Conservation (phyloP, 2,113 vertebrate species). For the Nesoenas mayeri region DNA sequence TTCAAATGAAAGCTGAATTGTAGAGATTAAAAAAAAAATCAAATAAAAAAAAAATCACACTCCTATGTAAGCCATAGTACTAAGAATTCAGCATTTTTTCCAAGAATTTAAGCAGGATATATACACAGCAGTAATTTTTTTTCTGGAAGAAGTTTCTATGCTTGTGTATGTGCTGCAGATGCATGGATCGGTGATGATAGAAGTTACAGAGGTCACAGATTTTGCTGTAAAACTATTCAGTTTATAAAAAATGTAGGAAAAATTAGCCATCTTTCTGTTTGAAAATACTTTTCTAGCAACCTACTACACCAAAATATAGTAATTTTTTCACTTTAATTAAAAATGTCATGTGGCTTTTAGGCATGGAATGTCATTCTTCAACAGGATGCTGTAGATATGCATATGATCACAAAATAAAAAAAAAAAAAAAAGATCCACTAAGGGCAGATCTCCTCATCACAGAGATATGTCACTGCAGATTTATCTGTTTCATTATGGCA, state of each 20-base stretch:
- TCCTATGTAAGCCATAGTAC: not conserved
- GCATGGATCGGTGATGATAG: not conserved
- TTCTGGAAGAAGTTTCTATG: not conserved
- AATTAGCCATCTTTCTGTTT: not conserved
- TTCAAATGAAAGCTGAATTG: not conserved
- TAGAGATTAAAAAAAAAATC: not conserved
- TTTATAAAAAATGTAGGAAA: slow-evolving; percentile 14
- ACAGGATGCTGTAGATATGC: not conserved
- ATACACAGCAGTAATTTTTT: not conserved
- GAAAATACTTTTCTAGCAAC: slow-evolving; percentile 10
- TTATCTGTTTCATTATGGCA: not conserved
- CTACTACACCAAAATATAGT: slow-evolving; percentile 20
- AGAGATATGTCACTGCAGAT: not conserved
- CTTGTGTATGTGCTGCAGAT: not conserved
- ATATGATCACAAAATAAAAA: not conserved
- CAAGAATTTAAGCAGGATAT: not conserved
- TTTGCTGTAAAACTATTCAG: not conserved
- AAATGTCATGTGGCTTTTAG: not conserved
- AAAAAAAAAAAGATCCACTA: not conserved
- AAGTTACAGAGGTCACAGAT: not conserved
- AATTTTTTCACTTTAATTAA: not conserved
- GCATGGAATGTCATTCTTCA: not conserved
- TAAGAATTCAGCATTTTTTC: not conserved
- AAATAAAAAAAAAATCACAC: not conserved
- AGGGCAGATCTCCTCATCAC: not conserved